phyloP scores from a whole-genome alignment of 1,140 invertebrate genomes.

The Zaprionus camerounensis region DNA sequence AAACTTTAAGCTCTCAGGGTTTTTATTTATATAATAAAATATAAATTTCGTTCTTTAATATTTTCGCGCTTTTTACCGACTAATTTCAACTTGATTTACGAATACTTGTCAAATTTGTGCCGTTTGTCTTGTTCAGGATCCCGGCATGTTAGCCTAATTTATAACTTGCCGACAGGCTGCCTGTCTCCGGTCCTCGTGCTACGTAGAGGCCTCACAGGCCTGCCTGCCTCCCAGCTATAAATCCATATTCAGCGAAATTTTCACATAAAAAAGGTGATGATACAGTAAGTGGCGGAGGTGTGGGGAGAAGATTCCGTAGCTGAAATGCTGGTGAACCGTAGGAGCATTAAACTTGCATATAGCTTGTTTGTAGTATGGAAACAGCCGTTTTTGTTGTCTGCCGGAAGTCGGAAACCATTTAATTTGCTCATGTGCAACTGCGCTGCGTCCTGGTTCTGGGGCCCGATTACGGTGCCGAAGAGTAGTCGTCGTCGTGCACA shows the following conservation, averaged over 20 bases:
- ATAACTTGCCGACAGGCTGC: conserved; percentile 48
- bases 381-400: conserved; percentile 74
- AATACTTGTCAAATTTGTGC: conserved; percentile 35
- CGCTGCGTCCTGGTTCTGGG: conserved; percentile 41
- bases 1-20: not conserved
- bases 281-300: not conserved
- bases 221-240: conserved; percentile 59
- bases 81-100: conserved; percentile 35
- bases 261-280: conserved; percentile 32
- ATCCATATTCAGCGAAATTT: conserved; percentile 71
- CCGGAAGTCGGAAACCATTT: conserved; percentile 82
- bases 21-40: not conserved
- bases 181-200: not conserved
- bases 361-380: conserved; percentile 55
- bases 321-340: conserved; percentile 43
- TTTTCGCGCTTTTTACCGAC: not conserved
- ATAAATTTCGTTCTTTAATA: not conserved
- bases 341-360: conserved; percentile 73
- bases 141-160: conserved; percentile 46
- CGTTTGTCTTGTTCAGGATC: conserved; percentile 44
- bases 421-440: conserved; percentile 81
- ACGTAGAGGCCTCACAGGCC: conserved; percentile 19
- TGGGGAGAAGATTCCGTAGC: not conserved
- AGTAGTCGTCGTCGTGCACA: conserved; percentile 18
- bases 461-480: not conserved